Base-by-base conservation (phyloP, 1,140 invertebrate species). In the Atta cephalotes region DNA sequence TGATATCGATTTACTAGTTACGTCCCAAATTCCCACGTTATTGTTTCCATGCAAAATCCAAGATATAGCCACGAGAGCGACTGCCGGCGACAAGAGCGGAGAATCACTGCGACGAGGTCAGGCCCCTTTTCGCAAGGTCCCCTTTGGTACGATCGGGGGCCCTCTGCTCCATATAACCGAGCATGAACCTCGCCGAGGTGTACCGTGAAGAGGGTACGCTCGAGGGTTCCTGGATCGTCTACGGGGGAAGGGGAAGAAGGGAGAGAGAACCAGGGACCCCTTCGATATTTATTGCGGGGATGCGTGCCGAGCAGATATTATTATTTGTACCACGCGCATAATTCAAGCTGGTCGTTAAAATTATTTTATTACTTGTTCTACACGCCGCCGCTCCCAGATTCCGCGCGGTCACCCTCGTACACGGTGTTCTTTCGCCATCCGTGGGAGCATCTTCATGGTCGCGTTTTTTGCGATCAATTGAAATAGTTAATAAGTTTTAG, bases 361-460 rank as follows among this genome's bases (percentile, higher is more conserved):
- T 95, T 94, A 94, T 94, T 93, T 92, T 94, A 94, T 93, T 95
- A 93, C 94, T 93, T 94, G 93, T 94, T 94, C 93, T 94, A 93
- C 93, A 93, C 92, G 28, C 91, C 86, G 80, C 65, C 85, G 87
- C 89, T 91, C 90, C 84, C 91, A 80, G 87, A 91, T 91, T 91
- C 86, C 90, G 87, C 85, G 66, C 39, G 31, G 65, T 66, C 90
- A 85, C 86, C 90, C 85, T 85, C 66, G 63, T 66, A 31, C 21
- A 51, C n/a, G 60, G 58, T 31, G n/a, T 58, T 68, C 31, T n/a
- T 28, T 70, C 51, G 39, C 28, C 51, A 31, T 70, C 53, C 68
- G 49, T 78, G 86, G 45, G 18, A 60, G 31, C 16, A 49, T 39
- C 65, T 56, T 28, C 16, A 16, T 9, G 45, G 14, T 12, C 12